Conservation (phyloP, 2,888 invertebrate species). For the Polydrusus cervinus region DNA sequence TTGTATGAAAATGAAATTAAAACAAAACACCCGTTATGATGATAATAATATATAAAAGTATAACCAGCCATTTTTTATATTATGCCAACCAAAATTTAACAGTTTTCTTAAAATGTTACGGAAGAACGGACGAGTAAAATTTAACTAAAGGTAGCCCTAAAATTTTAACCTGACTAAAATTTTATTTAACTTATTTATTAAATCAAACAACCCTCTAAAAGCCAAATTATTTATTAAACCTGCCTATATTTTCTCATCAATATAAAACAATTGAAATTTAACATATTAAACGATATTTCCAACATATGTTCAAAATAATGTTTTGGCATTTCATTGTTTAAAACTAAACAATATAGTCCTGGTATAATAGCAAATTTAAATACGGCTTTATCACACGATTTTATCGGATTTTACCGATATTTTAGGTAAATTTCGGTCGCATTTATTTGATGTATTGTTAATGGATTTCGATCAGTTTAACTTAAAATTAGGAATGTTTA, state of each 20-base stretch:
- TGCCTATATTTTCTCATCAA: constrained; percentile 4
- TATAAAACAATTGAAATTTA: constrained; percentile 32
- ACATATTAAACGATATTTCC: constrained; percentile 33
- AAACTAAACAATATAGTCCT: constrained; percentile 47
- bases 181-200: neutral
- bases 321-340: constrained; percentile 44
- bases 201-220: neutral
- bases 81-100: too few relatives aligned
- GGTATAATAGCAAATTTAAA: constrained; percentile 38
- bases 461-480: constrained; percentile 48
- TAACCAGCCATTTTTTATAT: too few relatives aligned
- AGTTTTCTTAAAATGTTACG: too few relatives aligned
- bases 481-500: constrained; percentile 35
- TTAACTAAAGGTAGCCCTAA: too few relatives aligned
- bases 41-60: too few relatives aligned
- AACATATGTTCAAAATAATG: constrained; percentile 45
- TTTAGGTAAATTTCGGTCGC: constrained; percentile 49
- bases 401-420: constrained; percentile 48
- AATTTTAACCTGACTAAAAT: too few relatives aligned
- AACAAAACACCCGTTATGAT: too few relatives aligned
- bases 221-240: neutral
- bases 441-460: constrained; percentile 54
- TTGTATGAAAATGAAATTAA: too few relatives aligned
- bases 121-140: too few relatives aligned
- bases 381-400: constrained; percentile 33